Base-by-base conservation (phyloP, 1,140 invertebrate species). In the Saxidomus purpurata region DNA sequence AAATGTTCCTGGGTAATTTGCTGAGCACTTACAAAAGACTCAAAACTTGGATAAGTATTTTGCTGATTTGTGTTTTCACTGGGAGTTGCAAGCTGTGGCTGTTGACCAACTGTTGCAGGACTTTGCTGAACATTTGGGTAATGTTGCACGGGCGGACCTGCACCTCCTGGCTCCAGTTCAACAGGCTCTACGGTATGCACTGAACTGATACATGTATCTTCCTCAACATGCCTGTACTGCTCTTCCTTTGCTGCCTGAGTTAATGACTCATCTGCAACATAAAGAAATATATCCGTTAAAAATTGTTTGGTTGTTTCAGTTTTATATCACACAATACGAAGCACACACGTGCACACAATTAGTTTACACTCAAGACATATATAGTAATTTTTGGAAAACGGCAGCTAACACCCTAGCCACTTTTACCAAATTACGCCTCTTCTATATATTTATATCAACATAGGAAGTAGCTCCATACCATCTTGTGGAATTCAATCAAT, bases 1-100 rank as follows among this genome's bases (percentile, higher is more conserved):
- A 82, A 61, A 79, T 87, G 85, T 19, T 87, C 85, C 25, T 87
- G 85, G 15, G 85, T 76, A 40, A 87, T 87, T 59, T 87, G 85
- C 67, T 87, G 85, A 17, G 85, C 85, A 87, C 69, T 79, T 0
- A 71, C 85, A 38, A 87, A 61, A 15, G 85, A 74, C 28, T 87
- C 85, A 28, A 76, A 79, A 28, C 74, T 74, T 22, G 43, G 47
- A 43, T 77, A 87, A 11, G 59, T 31, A 28, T 19, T 61, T 19
- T 47, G 40, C 9, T n/a, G 52, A 25, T n/a, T 36, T 28, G 52
- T 40, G 19, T 34, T 43, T 31, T 61, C 55, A 38, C 19, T 34
- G 15, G 15, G 36, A 25, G 80, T 8, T 1, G 38, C 6, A 11
- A 25, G 17, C n/a, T 36, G 28, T 22, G 34, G 22, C 49, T 19